Conservation (phyloP, 2,888 invertebrate species). For the Rhingia campestris region DNA sequence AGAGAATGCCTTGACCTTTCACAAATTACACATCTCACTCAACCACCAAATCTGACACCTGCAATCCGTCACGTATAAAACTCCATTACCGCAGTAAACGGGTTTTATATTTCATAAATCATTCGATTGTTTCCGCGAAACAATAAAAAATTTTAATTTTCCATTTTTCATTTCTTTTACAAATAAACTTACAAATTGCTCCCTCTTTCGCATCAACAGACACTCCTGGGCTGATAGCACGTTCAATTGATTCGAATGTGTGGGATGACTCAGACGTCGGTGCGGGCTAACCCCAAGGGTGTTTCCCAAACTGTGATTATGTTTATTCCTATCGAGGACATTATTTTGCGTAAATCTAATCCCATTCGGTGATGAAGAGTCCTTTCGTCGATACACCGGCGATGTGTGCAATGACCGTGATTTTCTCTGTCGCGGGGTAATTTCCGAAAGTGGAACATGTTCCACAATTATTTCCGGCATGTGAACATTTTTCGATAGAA, state of each 20-base stretch:
- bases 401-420: slow-evolving; percentile 81
- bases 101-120: slow-evolving; percentile 6
- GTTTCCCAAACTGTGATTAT: slow-evolving; percentile 34
- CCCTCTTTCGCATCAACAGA: slow-evolving; percentile 61
- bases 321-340: slow-evolving; percentile 12
- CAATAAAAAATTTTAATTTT: background rate
- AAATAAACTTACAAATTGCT: slow-evolving; percentile 61
- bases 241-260: slow-evolving; percentile 32
- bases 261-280: slow-evolving; percentile 32
- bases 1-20: slow-evolving; percentile 45
- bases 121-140: slow-evolving; percentile 2
- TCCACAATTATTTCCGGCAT: slow-evolving; percentile 74
- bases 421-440: slow-evolving; percentile 77
- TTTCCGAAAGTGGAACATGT: slow-evolving; percentile 76
- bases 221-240: slow-evolving; percentile 39
- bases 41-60: background rate
- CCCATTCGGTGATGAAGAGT: slow-evolving; percentile 68
- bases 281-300: slow-evolving; percentile 36
- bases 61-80: slow-evolving; percentile 14
- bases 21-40: slow-evolving; percentile 3
- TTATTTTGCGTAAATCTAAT: slow-evolving; percentile 45
- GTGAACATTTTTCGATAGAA: slow-evolving; percentile 76
- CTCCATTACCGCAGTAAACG: background rate
- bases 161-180: background rate
- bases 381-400: slow-evolving; percentile 80